Base-by-base conservation (phyloP, 2,113 vertebrate genomes). In the Mastomys natalensis region DNA sequence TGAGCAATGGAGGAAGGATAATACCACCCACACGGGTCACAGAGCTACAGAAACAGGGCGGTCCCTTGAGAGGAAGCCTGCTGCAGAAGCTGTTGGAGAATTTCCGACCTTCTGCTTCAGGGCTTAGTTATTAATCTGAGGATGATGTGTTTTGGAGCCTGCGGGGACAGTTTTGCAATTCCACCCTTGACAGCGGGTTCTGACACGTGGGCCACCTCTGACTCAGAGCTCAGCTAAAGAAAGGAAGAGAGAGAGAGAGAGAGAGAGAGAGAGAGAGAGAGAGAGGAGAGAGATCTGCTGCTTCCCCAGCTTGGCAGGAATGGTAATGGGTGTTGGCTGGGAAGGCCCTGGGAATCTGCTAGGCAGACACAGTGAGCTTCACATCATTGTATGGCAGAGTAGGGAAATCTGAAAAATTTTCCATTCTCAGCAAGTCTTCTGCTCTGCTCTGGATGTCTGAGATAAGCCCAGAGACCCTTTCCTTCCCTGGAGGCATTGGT, bases 181-280 rank as follows among this genome's bases (percentile, higher is more conserved):
- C 97, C 85, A 97, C 0, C 95, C 92, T 93, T 95, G 97, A 96
- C 85, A 97, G 94, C 95, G 7, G 34, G 66, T 51, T 48, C 64
- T 88, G 66, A 72, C 48, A 55, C 86, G 2, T 97, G 89, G 96
- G 97, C 76, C 90, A 97, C 97, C 80, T 98, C 94, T 98, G 98
- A 98, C 97, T 98, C 51, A 94, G 96, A 97, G 96, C 94, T 98
- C 97, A 98, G 94, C 91, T 96, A 81, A 82, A 26, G 10, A 74
- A n/a, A 51, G 51, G 12, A 21, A 97, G 58, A 60, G 1, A 60
- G 58, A 60, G 6, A 60, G 58, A 60, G 6, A 60, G 58, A 22
- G 21, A 60, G 58, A 22, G 21, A 60, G 58, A 22, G 21, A 60
- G 58, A 60, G 21, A 60, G 58, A 60, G 21, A 58, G 58, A 60